phyloP scores from a whole-genome alignment of 1,140 invertebrate genomes.

The Drosophila sucinea region DNA sequence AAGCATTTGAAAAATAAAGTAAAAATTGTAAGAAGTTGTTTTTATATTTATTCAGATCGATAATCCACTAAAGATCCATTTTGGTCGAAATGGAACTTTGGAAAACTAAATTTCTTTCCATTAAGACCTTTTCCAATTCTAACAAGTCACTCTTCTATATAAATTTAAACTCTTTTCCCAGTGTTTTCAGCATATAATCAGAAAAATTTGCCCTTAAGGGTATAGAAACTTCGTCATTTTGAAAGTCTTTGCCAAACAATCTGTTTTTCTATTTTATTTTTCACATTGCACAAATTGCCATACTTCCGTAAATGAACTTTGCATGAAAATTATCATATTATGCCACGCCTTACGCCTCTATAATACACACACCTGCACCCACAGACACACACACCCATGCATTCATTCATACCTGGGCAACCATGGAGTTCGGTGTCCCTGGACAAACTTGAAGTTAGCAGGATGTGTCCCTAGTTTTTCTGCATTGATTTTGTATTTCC shows the following conservation, averaged over 20 bases:
- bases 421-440: not conserved
- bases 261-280: not conserved
- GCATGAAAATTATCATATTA: conserved; percentile 70
- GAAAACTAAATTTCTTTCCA: too few relatives aligned
- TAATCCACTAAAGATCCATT: too few relatives aligned
- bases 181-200: too few relatives aligned
- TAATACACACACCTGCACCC: conserved; percentile 27
- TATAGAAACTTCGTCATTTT: not conserved
- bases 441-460: conserved; percentile 62
- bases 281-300: conserved; percentile 32
- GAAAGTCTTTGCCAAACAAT: not conserved
- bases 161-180: too few relatives aligned
- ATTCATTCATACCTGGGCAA: conserved; percentile 13
- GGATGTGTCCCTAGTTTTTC: conserved; percentile 67
- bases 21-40: too few relatives aligned
- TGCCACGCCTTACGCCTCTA: conserved; percentile 38
- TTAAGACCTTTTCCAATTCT: too few relatives aligned
- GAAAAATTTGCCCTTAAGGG: not conserved
- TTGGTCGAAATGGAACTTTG: too few relatives aligned
- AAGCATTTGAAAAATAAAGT: too few relatives aligned
- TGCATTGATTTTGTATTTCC: conserved; percentile 79
- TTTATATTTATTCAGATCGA: too few relatives aligned
- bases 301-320: conserved; percentile 35
- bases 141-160: too few relatives aligned
- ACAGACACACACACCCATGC: conserved; percentile 11